Evolutionary conservation across 2,888 invertebrate species (phyloP).

Genomic region (Leucophenga montana): DNA sequence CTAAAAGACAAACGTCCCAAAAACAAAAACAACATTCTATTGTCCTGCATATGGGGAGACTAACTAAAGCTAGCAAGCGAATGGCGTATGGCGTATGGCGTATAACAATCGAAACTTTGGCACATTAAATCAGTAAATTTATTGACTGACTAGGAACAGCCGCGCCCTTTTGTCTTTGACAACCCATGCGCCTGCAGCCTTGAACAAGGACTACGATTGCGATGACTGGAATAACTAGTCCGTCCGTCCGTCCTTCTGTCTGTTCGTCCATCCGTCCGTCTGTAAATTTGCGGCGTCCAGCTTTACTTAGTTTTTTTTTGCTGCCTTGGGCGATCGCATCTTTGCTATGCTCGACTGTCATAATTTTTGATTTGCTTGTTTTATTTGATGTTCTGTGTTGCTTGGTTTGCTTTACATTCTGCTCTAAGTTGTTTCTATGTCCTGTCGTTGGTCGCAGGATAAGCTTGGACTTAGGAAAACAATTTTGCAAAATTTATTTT

Average conservation of each 20-base stretch:
- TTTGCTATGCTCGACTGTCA: conserved; percentile 45
- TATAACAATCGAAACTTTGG: conserved; percentile 65
- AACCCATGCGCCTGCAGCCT: too few species aligned
- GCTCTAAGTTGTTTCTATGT: conserved; percentile 4
- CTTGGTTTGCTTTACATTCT: conserved; percentile 26
- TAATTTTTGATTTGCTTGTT: conserved; percentile 68
- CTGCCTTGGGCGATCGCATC: conserved; percentile 20
- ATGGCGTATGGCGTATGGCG: conserved; percentile 25
- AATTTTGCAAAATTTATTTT: conserved; percentile 71
- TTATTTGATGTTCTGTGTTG: conserved; percentile 65
- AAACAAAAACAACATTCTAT: too few species aligned
- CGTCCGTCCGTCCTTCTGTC: conserved; percentile 12
- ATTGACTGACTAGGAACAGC: conserved; percentile 56
- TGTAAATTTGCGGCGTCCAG: too few species aligned
- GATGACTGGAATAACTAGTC: too few species aligned
- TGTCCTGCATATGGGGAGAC: not conserved
- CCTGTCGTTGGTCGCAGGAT: conserved; percentile 24
- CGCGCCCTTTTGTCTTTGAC: conserved; percentile 22
- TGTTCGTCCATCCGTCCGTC: conserved; percentile 1
- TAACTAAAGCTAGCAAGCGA: not conserved
- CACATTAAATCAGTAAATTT: conserved; percentile 68
- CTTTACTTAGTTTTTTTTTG: conserved; percentile 14
- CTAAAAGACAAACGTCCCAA: not conserved
- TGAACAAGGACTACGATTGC: too few species aligned
- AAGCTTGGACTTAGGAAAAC: conserved; percentile 66